Conservation (phyloP, 1,140 invertebrate genomes). For the Pogonognathellus flavescens region DNA sequence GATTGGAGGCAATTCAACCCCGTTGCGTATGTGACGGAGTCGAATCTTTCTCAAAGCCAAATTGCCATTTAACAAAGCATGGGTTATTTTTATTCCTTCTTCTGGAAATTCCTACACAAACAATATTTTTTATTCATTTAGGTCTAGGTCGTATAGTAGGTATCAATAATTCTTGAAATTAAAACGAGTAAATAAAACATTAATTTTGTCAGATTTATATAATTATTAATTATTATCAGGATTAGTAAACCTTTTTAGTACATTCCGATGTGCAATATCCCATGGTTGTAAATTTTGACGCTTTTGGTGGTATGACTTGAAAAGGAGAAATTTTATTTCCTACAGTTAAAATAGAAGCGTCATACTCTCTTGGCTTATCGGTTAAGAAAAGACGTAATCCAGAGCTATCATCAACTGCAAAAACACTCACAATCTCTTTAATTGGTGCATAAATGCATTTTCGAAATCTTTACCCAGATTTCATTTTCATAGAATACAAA, state of each 20-base stretch:
- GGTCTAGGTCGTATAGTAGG: no score
- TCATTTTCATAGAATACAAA: no score
- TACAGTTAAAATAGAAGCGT: slow-evolving; percentile 84
- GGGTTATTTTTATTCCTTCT: slow-evolving; percentile 38
- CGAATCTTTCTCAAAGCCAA: not conserved
- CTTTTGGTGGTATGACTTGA: slow-evolving; percentile 84
- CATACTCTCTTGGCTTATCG: slow-evolving; percentile 77
- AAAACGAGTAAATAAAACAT: no score
- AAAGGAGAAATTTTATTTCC: slow-evolving; percentile 84
- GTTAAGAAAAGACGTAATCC: slow-evolving; percentile 86
- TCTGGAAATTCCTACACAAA: slow-evolving; percentile 38
- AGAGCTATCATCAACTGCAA: slow-evolving; percentile 80
- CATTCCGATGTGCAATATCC: slow-evolving; percentile 86
- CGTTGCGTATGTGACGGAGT: slow-evolving; percentile 47
- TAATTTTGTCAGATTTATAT: no score
- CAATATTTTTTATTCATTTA: no score
- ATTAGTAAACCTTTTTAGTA: slow-evolving; percentile 73
- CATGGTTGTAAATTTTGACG: slow-evolving; percentile 79
- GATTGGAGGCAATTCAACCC: slow-evolving; percentile 28
- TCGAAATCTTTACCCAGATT: not conserved
- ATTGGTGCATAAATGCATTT: not conserved
- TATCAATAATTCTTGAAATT: no score
- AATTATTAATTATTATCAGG: no score
- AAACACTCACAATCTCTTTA: not conserved
- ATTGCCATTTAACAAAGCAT: slow-evolving; percentile 31